Conservation (phyloP, 2,797 vertebrate species). For the Sebastolobus alascanus region DNA sequence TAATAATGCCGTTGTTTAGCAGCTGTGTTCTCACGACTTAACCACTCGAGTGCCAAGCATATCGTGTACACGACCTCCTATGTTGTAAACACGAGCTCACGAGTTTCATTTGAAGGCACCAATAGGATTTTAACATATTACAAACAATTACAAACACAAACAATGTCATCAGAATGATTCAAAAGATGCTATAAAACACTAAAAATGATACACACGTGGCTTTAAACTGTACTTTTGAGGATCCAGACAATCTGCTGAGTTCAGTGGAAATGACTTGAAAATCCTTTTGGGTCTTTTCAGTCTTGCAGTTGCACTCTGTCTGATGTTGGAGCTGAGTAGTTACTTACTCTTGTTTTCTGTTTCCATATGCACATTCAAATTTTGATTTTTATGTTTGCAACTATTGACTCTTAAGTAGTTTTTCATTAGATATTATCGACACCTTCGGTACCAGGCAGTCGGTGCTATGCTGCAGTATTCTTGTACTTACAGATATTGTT, state of each 20-base stretch:
- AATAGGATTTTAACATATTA: too few relatives aligned
- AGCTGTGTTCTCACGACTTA: too few relatives aligned
- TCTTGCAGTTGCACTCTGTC: neutral
- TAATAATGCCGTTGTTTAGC: too few relatives aligned
- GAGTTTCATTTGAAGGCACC: too few relatives aligned
- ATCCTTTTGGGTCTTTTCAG: neutral
- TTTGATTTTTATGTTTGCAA: neutral
- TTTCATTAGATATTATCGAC: constrained; percentile 22
- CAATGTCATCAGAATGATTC: neutral
- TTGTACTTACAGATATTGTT: neutral
- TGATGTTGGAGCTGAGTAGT: neutral
- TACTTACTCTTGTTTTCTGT: neutral
- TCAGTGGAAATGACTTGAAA: constrained; percentile 3
- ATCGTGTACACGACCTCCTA: too few relatives aligned
- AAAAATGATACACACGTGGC: neutral
- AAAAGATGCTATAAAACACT: neutral
- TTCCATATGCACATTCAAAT: neutral
- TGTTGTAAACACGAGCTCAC: too few relatives aligned
- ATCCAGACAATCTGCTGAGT: neutral
- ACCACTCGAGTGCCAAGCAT: too few relatives aligned
- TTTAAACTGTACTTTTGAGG: neutral
- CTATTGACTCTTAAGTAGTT: neutral
- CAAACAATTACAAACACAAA: neutral
- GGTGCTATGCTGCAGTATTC: neutral
- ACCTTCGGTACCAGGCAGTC: neutral